Evolutionary conservation across 2,888 invertebrate genomes (phyloP), one percentile per base, ranked within the genome.

Genomic region (Acrobasis repandana): DNA sequence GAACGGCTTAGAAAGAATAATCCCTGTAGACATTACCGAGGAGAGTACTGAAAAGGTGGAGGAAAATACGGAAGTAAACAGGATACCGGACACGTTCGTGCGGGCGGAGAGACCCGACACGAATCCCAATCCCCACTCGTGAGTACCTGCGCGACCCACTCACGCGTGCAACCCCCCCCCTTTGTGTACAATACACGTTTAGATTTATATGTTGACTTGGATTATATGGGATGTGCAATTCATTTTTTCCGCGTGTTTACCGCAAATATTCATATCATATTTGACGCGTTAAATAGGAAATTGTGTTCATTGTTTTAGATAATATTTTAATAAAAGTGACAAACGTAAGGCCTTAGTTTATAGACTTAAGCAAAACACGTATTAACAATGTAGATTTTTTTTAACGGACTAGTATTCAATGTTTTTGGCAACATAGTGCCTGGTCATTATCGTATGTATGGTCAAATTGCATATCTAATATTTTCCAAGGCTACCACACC

Each of bases 101-200:
- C 71, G 64, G 67, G 92, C 90, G 33, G 73, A 80, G 71, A 79
- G 74, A 64, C 88, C 89, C 48, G 91, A 92, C 69, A 76, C 78
- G 70, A 90, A 85, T 79, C 90, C 88, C 73, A 88, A 92, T 67
- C 90, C 89, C 66, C 91, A 91, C 82, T 90, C 92, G 93, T 93
- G 92, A 93, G 93, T 93, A 92, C 76, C 72, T 75, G 76, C 77
- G 75, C 58, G 62, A 71, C 73, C 76, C 75, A 73, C 75, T 74
- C 80, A 79, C 82, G 83, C 82, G 83, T 83, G 79, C 65, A n/a
- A n/a, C n/a, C n/a, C n/a, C n/a, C 72, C 76, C 73, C 73, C 63
- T 62, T 60, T 68, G 54, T 65, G 58, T 71, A 66, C 68, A 69
- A 54, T 67, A 68, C 58, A 65, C 61, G 63, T 68, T 61, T 66